phyloP scores from a whole-genome alignment of 2,113 vertebrate species.

The Psammodynastes pulverulentus region DNA sequence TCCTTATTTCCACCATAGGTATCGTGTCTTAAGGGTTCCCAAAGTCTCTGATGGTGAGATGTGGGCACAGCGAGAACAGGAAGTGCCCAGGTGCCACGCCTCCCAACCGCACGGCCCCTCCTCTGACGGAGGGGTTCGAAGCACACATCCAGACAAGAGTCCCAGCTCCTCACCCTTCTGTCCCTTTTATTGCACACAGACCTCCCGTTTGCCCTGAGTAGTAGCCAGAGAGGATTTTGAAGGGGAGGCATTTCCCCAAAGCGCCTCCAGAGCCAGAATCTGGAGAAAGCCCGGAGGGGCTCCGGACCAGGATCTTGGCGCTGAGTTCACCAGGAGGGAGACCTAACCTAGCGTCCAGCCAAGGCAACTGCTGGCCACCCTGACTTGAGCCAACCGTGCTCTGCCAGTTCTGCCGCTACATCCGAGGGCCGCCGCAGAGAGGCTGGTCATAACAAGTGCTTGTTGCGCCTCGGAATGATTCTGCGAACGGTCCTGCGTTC shows the following conservation, averaged over 20 bases:
- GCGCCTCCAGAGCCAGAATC: not conserved
- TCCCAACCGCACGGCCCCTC: not conserved
- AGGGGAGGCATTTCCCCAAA: not conserved
- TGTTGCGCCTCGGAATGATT: slow-evolving; percentile 77
- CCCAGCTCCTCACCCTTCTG: not conserved
- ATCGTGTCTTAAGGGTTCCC: not conserved
- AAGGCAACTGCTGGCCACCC: not conserved
- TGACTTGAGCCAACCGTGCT: not conserved
- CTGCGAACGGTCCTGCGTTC: slow-evolving; percentile 86
- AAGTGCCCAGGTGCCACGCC: not conserved
- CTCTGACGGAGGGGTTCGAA: not conserved
- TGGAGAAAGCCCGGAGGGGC: not conserved
- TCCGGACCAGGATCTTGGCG: not conserved
- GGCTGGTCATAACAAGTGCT: slow-evolving; percentile 69
- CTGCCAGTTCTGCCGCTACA: not conserved
- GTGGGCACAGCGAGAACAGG: not conserved
- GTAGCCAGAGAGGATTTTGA: not conserved
- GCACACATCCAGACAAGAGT: not conserved
- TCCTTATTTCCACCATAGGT: not conserved
- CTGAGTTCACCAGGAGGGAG: not conserved
- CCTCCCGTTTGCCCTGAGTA: not conserved
- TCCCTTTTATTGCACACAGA: not conserved
- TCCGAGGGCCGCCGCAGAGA: not conserved
- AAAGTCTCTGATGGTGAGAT: not conserved
- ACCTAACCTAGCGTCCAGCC: not conserved